Conservation (phyloP, 37 sponge, comb jelly and placozoan genomes). For the Aphrocallistes beatrix region DNA sequence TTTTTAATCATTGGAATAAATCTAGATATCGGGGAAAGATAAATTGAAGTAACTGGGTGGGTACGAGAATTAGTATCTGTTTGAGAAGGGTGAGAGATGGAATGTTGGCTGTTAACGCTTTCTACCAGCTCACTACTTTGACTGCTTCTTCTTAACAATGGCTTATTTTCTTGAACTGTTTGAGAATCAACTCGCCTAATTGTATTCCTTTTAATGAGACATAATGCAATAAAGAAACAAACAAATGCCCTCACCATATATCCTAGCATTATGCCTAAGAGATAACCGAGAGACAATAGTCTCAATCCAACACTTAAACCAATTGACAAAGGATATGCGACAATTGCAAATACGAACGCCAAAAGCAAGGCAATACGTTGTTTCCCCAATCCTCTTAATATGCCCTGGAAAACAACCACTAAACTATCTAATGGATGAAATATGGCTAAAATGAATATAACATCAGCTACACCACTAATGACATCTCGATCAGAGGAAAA, state of each 20-base stretch:
- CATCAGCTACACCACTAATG: neutral
- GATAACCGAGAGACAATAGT: neutral
- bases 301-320: neutral
- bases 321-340: neutral
- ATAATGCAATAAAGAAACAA: neutral
- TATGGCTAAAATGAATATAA: neutral
- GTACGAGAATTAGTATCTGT: too few species aligned
- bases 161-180: too few species aligned
- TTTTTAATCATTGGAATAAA: too few species aligned
- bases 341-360: neutral
- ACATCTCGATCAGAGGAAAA: neutral
- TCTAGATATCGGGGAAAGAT: too few species aligned
- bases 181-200: neutral
- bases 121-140: too few species aligned
- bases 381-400: neutral
- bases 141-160: too few species aligned
- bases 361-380: neutral
- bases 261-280: neutral
- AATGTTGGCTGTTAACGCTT: too few species aligned
- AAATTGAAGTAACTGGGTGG: too few species aligned
- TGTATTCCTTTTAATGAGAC: neutral
- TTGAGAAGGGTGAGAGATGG: too few species aligned
- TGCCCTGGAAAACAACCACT: neutral
- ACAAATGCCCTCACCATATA: neutral
- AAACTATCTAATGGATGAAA: neutral